Conservation (phyloP, 2,888 invertebrate species). For the Homarus gammarus region DNA sequence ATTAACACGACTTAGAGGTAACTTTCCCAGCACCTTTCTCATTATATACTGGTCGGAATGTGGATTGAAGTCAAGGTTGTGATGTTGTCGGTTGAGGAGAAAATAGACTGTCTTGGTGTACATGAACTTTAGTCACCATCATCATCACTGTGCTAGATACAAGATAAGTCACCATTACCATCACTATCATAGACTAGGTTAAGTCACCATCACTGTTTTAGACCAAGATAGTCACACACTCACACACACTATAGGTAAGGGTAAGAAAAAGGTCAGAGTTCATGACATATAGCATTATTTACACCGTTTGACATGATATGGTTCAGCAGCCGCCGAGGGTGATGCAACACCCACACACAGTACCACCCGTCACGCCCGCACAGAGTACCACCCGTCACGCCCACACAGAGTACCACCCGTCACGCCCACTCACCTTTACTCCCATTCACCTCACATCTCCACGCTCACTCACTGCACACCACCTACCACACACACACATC, state of each 20-base stretch:
- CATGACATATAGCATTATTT: slow-evolving; percentile 56
- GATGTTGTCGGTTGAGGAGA: too few species aligned
- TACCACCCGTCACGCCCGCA: neutral
- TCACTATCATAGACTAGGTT: too few species aligned
- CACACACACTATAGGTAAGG: slow-evolving; percentile 17
- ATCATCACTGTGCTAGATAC: too few species aligned
- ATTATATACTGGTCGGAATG: too few species aligned
- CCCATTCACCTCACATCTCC: neutral
- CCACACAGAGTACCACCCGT: neutral
- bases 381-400: neutral
- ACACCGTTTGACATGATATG: slow-evolving; percentile 47
- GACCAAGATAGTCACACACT: too few species aligned
- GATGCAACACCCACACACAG: neutral
- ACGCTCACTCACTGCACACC: neutral
- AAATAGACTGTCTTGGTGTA: too few species aligned
- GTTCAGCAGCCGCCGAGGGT: neutral
- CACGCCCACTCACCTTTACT: neutral
- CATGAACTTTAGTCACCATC: too few species aligned
- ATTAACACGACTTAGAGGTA: too few species aligned
- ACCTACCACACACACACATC: neutral
- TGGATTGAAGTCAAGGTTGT: too few species aligned
- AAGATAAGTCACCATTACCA: too few species aligned
- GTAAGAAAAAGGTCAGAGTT: slow-evolving; percentile 17
- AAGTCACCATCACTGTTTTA: too few species aligned
- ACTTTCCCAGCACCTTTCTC: too few species aligned